A percentile compares a stretch with the other conserved stretches of the same genome.
Evolutionary conservation across 2,888 invertebrate species (phyloP).

Genomic region (Drosophila peninsularis): DNA sequence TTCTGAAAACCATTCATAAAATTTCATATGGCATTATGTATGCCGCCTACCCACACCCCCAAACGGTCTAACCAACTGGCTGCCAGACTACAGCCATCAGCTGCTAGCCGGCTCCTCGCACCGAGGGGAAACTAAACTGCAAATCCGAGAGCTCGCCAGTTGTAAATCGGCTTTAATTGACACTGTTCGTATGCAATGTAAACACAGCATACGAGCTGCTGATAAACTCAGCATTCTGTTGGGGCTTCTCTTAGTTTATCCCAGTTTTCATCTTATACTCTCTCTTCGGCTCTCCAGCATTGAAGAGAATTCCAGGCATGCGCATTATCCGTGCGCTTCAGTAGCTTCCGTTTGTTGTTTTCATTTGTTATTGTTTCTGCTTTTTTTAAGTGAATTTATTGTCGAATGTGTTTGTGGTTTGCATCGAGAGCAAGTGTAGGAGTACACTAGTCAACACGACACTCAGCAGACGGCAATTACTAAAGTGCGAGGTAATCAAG

Average conservation of each 20-base stretch:
- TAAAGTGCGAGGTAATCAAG: background rate
- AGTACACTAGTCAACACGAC: conserved; percentile 27
- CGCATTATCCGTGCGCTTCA: conserved; percentile 27
- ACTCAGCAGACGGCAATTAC: background rate
- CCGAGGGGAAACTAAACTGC: background rate
- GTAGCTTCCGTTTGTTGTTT: conserved; percentile 39
- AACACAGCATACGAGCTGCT: conserved; percentile 60
- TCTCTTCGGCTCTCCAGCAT: conserved; percentile 12
- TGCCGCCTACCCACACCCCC: background rate
- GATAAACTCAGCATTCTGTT: conserved; percentile 36
- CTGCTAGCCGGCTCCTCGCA: conserved; percentile 47
- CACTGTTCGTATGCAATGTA: conserved; percentile 52
- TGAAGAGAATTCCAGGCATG: conserved; percentile 60
- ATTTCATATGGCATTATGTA: conserved; percentile 55
- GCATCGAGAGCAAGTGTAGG: conserved; percentile 14
- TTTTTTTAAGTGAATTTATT: conserved; percentile 56
- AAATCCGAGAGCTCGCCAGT: conserved; percentile 10
- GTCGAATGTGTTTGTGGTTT: conserved; percentile 59
- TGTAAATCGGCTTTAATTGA: conserved; percentile 49
- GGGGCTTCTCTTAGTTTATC: conserved; percentile 16
- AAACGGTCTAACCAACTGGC: conserved; percentile 12
- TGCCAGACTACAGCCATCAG: conserved; percentile 50
- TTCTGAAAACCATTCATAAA: conserved; percentile 56
- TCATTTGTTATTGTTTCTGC: conserved; percentile 60
- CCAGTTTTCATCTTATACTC: background rate